These are phyloP conservation scores for Myotis yumanensis DNA, from an alignment of 2,113 vertebrate genomes.

Conservation along the genomic window DNA sequence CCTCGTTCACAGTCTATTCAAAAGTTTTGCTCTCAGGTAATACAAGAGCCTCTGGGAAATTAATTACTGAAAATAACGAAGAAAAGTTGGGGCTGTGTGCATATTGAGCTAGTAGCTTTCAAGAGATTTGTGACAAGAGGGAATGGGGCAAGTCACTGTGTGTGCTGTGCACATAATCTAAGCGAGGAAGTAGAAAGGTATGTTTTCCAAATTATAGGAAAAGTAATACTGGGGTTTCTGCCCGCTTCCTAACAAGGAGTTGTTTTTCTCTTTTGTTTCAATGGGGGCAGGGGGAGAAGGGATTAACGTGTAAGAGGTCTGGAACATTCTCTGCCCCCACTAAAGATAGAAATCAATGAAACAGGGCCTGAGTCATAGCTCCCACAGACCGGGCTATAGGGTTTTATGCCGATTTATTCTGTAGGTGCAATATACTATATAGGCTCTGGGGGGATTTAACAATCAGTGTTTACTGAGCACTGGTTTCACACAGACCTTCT, in stretches of 20 bases:
- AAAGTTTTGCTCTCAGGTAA: constrained; percentile 37
- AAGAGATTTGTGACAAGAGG: background rate
- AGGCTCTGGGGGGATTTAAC: background rate
- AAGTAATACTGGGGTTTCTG: background rate
- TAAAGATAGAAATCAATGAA: background rate
- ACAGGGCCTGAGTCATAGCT: background rate
- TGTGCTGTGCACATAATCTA: background rate
- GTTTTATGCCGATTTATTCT: background rate
- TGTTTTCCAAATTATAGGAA: background rate
- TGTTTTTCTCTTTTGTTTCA: background rate
- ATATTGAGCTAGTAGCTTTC: background rate
- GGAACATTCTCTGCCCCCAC: constrained; percentile 19
- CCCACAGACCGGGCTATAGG: background rate
- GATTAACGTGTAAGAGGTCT: background rate
- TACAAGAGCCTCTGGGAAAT: constrained; percentile 36
- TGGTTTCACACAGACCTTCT: background rate
- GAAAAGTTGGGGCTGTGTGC: background rate
- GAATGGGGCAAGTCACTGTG: background rate
- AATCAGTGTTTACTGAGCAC: background rate
- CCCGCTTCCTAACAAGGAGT: background rate
- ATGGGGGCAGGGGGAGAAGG: background rate
- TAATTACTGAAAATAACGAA: background rate
- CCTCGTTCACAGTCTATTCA: background rate
- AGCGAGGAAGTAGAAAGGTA: background rate
- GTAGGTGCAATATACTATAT: background rate